Evolutionary conservation across 2,888 invertebrate species (phyloP).

Genomic region (Synanthedon vespiformis): DNA sequence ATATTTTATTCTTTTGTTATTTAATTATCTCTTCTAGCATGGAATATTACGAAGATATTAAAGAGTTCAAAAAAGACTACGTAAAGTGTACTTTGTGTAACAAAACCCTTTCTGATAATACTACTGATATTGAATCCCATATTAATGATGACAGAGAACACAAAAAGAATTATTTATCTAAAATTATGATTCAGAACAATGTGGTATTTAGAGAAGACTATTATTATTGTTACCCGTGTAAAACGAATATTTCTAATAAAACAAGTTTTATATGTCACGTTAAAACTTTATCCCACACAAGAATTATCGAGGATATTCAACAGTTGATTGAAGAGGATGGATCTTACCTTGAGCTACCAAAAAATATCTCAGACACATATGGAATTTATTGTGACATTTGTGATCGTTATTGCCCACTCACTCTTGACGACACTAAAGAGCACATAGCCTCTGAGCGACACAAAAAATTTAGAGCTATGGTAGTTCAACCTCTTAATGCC

Average conservation of each 20-base stretch:
- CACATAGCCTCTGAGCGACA: conserved; percentile 22
- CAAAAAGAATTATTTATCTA: conserved; percentile 14
- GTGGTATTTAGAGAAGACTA: conserved; percentile 9
- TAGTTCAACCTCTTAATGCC: conserved; percentile 33
- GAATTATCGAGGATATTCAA: conserved; percentile 12
- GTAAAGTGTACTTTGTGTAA: conserved; percentile 27
- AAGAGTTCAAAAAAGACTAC: conserved; percentile 13
- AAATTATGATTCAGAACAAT: conserved; percentile 23
- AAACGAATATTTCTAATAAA: conserved; percentile 7
- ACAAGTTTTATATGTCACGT: conserved; percentile 15
- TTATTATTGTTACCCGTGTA: conserved; percentile 20
- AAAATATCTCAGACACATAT: conserved; percentile 7
- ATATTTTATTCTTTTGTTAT: not conserved
- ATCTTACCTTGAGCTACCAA: conserved; percentile 20
- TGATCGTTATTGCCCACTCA: conserved; percentile 16
- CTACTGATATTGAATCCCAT: conserved; percentile 18
- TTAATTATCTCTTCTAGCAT: conserved; percentile 6
- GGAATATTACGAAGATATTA: conserved; percentile 29
- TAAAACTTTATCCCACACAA: conserved; percentile 14
- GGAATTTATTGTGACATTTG: conserved; percentile 23
- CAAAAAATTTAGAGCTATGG: conserved; percentile 23
- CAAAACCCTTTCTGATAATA: conserved; percentile 13
- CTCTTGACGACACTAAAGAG: conserved; percentile 10
- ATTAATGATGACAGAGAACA: conserved; percentile 16
- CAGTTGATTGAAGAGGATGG: conserved; percentile 22